Evolutionary conservation across 2,797 vertebrate species (phyloP).

Genomic region (Schizothorax lantsangensis): DNA sequence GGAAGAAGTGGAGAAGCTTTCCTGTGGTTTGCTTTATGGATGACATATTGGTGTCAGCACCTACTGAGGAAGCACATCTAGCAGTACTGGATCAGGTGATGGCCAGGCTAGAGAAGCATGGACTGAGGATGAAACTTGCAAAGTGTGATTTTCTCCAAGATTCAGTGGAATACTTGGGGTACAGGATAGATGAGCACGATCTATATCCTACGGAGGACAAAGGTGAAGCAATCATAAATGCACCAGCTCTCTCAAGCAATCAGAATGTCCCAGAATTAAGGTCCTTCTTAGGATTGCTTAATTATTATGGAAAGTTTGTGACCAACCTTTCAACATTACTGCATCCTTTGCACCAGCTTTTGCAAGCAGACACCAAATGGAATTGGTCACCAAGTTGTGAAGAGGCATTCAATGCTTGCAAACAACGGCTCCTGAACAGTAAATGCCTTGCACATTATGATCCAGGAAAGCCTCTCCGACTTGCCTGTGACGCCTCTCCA

Average conservation of each 20-base stretch:
- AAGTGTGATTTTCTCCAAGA: slow-evolving; percentile 36
- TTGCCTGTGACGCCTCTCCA: slow-evolving; percentile 16
- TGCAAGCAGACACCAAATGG: neutral
- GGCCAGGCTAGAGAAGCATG: slow-evolving; percentile 32
- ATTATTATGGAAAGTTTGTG: slow-evolving; percentile 26
- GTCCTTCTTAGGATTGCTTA: neutral
- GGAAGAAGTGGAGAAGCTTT: too few species aligned
- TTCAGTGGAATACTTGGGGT: slow-evolving; percentile 13
- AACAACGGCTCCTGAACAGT: slow-evolving; percentile 10
- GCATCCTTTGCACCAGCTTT: neutral
- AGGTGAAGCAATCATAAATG: neutral
- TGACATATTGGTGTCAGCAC: slow-evolving; percentile 20
- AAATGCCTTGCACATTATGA: slow-evolving; percentile 27
- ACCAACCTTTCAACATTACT: slow-evolving; percentile 11
- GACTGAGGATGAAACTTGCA: slow-evolving; percentile 6
- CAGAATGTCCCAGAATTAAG: neutral
- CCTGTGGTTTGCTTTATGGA: neutral
- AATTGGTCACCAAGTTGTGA: slow-evolving; percentile 16
- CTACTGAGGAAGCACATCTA: slow-evolving; percentile 3
- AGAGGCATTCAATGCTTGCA: slow-evolving; percentile 5
- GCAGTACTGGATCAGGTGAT: slow-evolving; percentile 20
- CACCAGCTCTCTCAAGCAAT: neutral
- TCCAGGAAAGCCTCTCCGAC: slow-evolving; percentile 7
- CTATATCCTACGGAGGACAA: slow-evolving; percentile 14
- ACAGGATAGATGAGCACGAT: slow-evolving; percentile 10